Conservation (phyloP, 2,888 invertebrate genomes). For the Chalcosyrphus nemorum region DNA sequence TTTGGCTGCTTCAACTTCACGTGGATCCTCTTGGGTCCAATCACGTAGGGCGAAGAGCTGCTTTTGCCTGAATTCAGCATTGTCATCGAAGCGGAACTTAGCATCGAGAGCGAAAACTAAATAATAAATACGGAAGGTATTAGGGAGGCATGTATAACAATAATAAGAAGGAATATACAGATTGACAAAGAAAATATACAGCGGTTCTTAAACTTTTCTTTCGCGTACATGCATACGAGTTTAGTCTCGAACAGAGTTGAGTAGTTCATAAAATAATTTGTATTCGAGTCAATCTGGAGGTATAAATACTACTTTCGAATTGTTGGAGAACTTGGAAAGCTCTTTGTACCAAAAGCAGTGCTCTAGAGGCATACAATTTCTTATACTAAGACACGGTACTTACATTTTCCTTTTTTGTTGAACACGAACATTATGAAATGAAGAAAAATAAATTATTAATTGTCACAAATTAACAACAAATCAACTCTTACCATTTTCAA, state of each 20-base stretch:
- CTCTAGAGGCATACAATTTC: no score
- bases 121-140: no score
- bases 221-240: no score
- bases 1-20: constrained; percentile 95
- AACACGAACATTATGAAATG: neutral
- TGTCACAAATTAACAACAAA: constrained; percentile 6
- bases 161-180: no score
- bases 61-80: constrained; percentile 95
- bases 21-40: constrained; percentile 94
- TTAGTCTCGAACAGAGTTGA: no score
- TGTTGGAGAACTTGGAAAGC: neutral
- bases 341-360: neutral
- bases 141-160: no score
- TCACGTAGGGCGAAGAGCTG: constrained; percentile 92
- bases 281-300: no score
- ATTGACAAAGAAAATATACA: no score
- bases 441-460: neutral
- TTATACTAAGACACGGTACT: no score
- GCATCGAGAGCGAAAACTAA: constrained; percentile 97
- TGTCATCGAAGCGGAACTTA: constrained; percentile 97
- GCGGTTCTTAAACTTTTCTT: no score
- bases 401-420: neutral
- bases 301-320: no score
- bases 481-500: constrained; percentile 81
- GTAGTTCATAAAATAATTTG: no score